These are phyloP conservation scores for Sitta carolinensis DNA, from an alignment of 2,797 vertebrate genomes.

Conservation along the genomic window DNA sequence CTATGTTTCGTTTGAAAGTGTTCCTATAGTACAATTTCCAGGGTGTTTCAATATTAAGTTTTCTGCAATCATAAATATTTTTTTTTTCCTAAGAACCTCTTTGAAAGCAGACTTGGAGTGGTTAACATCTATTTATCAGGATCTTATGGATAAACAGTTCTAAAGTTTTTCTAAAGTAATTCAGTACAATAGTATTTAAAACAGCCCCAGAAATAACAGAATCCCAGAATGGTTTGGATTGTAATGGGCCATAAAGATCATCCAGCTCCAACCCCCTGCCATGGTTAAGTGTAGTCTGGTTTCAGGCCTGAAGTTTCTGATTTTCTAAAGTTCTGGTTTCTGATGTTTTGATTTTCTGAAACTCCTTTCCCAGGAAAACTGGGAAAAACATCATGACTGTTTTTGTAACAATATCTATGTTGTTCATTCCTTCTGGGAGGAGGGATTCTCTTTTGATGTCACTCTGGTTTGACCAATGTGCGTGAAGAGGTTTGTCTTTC, in stretches of 20 bases:
- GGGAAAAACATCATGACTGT: no score
- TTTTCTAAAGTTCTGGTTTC: no score
- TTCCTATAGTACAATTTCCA: neutral
- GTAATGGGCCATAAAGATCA: neutral
- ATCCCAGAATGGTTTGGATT: neutral
- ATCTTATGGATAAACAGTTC: neutral
- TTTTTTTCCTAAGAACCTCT: neutral
- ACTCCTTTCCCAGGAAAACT: no score
- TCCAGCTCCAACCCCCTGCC: fast-evolving
- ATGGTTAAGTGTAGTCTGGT: no score
- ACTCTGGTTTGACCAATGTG: no score
- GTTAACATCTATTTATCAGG: neutral
- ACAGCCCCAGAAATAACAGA: neutral
- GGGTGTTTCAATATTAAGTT: neutral
- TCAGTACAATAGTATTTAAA: neutral
- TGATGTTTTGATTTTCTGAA: no score
- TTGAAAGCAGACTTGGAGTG: neutral
- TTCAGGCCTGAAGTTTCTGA: no score
- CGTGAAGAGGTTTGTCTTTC: no score
- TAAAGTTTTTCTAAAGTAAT: neutral
- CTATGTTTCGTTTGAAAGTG: neutral
- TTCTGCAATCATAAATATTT: neutral
- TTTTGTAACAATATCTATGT: no score
- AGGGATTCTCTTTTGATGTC: no score
- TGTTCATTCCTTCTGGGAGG: no score